A percentile compares a stretch with the other conserved stretches of the same genome.
phyloP scores from a whole-genome alignment of 2,888 invertebrate genomes.

The Pollenia angustigena region DNA sequence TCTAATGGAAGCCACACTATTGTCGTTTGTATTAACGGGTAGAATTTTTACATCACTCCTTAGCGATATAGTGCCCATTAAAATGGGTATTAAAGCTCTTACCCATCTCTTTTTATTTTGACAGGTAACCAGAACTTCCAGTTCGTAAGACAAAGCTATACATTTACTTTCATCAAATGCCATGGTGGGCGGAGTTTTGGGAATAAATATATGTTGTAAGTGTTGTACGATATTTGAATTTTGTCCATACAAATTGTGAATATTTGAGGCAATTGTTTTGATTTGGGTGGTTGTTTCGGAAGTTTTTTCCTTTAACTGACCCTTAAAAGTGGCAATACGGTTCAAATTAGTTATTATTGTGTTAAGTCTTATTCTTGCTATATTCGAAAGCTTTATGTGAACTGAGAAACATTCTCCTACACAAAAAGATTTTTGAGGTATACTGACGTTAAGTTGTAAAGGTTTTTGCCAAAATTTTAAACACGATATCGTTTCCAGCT shows the following conservation, averaged over 20 bases:
- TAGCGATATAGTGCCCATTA: slow-evolving; percentile 75
- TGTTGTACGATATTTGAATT: slow-evolving; percentile 76
- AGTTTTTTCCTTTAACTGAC: slow-evolving; percentile 74
- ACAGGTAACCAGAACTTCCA: slow-evolving; percentile 77
- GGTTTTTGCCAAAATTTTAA: slow-evolving; percentile 79
- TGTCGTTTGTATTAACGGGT: background rate
- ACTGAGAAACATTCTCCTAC: slow-evolving; percentile 79
- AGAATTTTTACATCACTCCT: slow-evolving; percentile 37
- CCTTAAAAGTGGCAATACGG: slow-evolving; percentile 76
- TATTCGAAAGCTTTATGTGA: slow-evolving; percentile 78
- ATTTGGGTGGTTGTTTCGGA: slow-evolving; percentile 73
- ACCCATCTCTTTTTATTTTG: slow-evolving; percentile 75
- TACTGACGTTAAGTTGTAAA: slow-evolving; percentile 77
- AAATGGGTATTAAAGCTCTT: slow-evolving; percentile 76
- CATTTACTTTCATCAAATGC: slow-evolving; percentile 76
- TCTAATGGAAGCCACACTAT: slow-evolving; percentile 36
- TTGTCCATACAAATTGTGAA: slow-evolving; percentile 39
- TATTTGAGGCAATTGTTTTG: slow-evolving; percentile 54
- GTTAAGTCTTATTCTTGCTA: slow-evolving; percentile 75
- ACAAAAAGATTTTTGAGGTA: slow-evolving; percentile 77
- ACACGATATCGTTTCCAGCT: slow-evolving; percentile 75
- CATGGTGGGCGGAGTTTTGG: slow-evolving; percentile 76
- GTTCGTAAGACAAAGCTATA: slow-evolving; percentile 79
- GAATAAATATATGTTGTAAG: slow-evolving; percentile 77
- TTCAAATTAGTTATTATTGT: slow-evolving; percentile 78